These are phyloP conservation scores for Griposia aprilina DNA, from an alignment of 2,888 invertebrate genomes.

Conservation along the genomic window DNA sequence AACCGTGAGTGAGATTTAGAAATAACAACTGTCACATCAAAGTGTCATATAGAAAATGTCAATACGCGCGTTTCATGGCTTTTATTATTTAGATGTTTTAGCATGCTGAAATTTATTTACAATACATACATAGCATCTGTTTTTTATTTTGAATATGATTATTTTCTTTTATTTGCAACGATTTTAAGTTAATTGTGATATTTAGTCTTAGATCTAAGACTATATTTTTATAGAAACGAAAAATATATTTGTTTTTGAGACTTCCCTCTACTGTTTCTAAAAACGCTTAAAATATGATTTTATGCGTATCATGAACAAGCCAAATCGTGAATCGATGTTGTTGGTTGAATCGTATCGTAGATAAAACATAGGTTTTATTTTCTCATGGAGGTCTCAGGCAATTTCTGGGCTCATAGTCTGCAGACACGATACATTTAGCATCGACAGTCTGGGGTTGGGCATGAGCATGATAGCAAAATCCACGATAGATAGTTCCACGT, in stretches of 20 bases:
- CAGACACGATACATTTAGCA: background rate
- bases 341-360: conserved; percentile 1
- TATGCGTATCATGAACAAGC: conserved; percentile 8
- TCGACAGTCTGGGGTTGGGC: background rate
- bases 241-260: too few relatives aligned
- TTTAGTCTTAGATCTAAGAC: too few relatives aligned
- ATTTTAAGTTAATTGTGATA: too few relatives aligned
- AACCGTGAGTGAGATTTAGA: conserved; percentile 49
- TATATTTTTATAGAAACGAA: background rate
- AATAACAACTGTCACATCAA: conserved; percentile 51
- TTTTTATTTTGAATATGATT: background rate
- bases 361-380: too few relatives aligned
- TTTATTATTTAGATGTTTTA: background rate
- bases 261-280: background rate
- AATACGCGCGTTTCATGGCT: conserved; percentile 33
- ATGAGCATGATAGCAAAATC: background rate
- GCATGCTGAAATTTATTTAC: background rate
- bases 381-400: background rate
- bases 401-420: background rate
- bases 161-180: background rate
- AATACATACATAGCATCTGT: background rate
- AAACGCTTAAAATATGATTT: conserved; percentile 10
- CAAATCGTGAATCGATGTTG: conserved; percentile 7
- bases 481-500: too few relatives aligned
- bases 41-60: conserved; percentile 47